These are phyloP conservation scores for Eilema sororculum DNA, from an alignment of 2,888 invertebrate genomes.

Conservation along the genomic window DNA sequence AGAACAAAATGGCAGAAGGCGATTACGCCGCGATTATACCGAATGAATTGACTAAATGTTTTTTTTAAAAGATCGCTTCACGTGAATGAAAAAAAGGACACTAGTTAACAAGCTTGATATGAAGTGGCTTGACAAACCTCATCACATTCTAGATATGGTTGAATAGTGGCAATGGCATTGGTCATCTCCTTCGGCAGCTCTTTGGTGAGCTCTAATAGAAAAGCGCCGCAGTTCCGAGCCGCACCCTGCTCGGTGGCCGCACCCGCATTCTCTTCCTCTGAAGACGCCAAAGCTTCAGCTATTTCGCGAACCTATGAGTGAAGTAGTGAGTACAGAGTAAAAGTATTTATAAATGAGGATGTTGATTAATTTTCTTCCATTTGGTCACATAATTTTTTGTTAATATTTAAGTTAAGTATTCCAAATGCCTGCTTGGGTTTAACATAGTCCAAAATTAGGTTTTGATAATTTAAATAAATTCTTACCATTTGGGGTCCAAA, in stretches of 20 bases:
- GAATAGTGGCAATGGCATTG: slow-evolving; percentile 87
- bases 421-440: no score
- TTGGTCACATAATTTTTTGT: no score
- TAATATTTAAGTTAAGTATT: no score
- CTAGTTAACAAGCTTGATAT: no score
- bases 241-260: slow-evolving; percentile 74
- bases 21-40: no score
- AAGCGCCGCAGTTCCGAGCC: slow-evolving; percentile 83
- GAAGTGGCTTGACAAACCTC: slow-evolving; percentile 65
- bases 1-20: no score
- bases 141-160: slow-evolving; percentile 88
- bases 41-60: no score
- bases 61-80: no score
- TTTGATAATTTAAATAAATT: background rate
- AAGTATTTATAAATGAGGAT: background rate
- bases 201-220: slow-evolving; percentile 89
- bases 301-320: slow-evolving; percentile 88
- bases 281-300: slow-evolving; percentile 88
- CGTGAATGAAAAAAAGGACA: no score
- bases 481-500: slow-evolving; percentile 90
- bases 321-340: no score
- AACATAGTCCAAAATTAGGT: background rate
- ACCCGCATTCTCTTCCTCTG: slow-evolving; percentile 81
- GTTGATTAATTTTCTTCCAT: background rate
- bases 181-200: slow-evolving; percentile 88